A percentile compares a stretch with the other conserved stretches of the same genome.
These are phyloP conservation scores for Pangasius krempfi DNA, from an alignment of 2,797 vertebrate genomes.

Conservation along the genomic window DNA sequence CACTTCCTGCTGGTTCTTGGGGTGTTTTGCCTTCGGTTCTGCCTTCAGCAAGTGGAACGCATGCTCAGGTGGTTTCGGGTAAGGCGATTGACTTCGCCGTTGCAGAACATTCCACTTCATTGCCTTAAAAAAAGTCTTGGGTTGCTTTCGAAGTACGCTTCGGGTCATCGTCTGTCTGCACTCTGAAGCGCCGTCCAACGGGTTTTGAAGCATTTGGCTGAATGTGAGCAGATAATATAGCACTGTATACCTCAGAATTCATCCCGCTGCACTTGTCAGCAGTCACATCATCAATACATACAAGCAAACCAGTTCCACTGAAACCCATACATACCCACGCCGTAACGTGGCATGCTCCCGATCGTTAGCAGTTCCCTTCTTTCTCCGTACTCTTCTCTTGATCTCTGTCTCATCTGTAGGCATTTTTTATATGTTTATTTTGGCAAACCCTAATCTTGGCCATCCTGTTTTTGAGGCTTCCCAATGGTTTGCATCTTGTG, in stretches of 20 bases:
- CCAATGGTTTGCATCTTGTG: too few relatives aligned
- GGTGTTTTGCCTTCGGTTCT: neutral
- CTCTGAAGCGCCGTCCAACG: neutral
- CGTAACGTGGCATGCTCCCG: neutral
- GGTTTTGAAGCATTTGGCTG: neutral
- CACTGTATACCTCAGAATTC: neutral
- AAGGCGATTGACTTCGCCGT: neutral
- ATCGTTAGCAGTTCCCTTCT: neutral
- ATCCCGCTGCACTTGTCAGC: neutral
- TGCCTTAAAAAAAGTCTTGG: neutral
- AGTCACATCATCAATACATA: neutral
- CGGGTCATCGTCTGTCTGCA: constrained; percentile 30
- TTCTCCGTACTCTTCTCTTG: neutral
- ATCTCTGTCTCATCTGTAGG: neutral
- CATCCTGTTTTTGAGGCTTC: too few relatives aligned
- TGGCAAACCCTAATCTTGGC: neutral
- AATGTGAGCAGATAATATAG: neutral
- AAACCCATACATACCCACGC: too few relatives aligned
- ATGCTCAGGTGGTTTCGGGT: neutral
- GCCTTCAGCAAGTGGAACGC: neutral
- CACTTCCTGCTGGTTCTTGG: neutral
- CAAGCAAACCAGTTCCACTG: neutral
- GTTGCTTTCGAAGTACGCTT: constrained; percentile 4
- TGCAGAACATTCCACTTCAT: neutral
- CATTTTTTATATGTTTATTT: neutral